A percentile compares a stretch with the other conserved stretches of the same genome.
Conservation (phyloP, 2,888 invertebrate species). For the Dicranocentrus wangi region DNA sequence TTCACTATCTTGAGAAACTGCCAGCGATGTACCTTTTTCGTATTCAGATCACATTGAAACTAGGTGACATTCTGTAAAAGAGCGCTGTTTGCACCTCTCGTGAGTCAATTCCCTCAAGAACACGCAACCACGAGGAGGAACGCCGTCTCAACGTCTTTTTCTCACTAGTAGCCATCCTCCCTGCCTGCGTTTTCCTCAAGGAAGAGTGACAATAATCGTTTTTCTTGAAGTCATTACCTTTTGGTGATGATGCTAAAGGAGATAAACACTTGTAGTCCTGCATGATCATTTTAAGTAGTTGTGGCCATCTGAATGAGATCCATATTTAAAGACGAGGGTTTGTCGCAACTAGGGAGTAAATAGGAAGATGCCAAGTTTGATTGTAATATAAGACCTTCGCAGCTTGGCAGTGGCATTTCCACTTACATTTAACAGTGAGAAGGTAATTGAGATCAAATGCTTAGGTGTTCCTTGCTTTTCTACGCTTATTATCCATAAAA, state of each 20-base stretch:
- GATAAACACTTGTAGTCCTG: not conserved
- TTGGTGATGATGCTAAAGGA: too few relatives aligned
- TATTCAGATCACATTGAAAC: conserved; percentile 54
- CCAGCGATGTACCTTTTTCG: conserved; percentile 49
- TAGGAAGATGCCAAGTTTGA: too few relatives aligned
- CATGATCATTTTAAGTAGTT: too few relatives aligned
- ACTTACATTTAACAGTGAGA: conserved; percentile 1
- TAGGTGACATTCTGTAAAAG: conserved; percentile 50
- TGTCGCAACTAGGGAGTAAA: not conserved
- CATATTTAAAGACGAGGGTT: conserved; percentile 5
- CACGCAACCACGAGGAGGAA: not conserved
- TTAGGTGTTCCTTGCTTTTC: conserved; percentile 26
- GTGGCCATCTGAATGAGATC: not conserved
- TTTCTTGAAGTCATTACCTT: not conserved
- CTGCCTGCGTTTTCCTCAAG: not conserved
- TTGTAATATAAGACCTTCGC: too few relatives aligned
- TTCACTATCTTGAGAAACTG: conserved; percentile 43
- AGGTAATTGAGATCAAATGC: conserved; percentile 39
- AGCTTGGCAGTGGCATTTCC: too few relatives aligned
- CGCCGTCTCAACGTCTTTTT: not conserved
- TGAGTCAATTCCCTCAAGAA: too few relatives aligned
- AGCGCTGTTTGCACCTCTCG: not conserved
- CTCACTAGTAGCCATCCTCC: not conserved
- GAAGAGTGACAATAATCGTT: conserved; percentile 31
- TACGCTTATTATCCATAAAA: conserved; percentile 18